Percentiles rank a stretch among this genome's conserved stretches.
Evolutionary conservation across 1,140 invertebrate genomes (phyloP).

Genomic region (Drosophila sp.): DNA sequence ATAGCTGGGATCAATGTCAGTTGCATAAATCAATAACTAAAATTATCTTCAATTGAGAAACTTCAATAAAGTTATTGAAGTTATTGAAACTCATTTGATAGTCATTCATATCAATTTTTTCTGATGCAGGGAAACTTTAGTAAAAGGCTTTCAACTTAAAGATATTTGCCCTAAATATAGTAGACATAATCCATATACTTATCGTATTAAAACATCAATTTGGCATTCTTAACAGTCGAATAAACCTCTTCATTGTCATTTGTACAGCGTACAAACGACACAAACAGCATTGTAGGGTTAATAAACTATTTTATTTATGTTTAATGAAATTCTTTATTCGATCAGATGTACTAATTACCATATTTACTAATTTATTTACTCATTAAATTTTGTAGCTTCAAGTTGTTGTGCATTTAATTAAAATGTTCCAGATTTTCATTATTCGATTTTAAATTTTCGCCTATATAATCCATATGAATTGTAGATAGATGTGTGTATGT

Average conservation of each 20-base stretch:
- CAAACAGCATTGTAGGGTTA: slow-evolving; percentile 15
- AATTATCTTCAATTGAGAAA: not conserved
- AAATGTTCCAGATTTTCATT: slow-evolving; percentile 13
- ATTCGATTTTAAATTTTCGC: slow-evolving; percentile 1
- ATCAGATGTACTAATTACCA: not conserved
- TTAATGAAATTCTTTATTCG: slow-evolving; percentile 1
- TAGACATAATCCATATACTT: no score
- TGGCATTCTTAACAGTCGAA: not conserved
- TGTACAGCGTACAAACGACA: not conserved
- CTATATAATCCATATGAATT: slow-evolving; percentile 9
- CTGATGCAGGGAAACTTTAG: no score
- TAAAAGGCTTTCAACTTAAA: no score
- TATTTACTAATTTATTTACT: slow-evolving; percentile 5
- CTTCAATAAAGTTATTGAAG: not conserved
- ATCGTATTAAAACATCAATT: no score
- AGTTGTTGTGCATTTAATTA: slow-evolving; percentile 9
- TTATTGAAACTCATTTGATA: not conserved
- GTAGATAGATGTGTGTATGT: not conserved
- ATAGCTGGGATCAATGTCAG: slow-evolving; percentile 1
- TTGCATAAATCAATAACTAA: slow-evolving; percentile 16
- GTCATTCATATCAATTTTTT: no score
- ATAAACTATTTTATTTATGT: slow-evolving; percentile 11
- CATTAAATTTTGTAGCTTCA: not conserved
- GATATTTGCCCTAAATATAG: no score
- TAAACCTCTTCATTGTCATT: not conserved